Base-by-base conservation (phyloP, 2,797 vertebrate species). In the Chromobotia macracanthus region DNA sequence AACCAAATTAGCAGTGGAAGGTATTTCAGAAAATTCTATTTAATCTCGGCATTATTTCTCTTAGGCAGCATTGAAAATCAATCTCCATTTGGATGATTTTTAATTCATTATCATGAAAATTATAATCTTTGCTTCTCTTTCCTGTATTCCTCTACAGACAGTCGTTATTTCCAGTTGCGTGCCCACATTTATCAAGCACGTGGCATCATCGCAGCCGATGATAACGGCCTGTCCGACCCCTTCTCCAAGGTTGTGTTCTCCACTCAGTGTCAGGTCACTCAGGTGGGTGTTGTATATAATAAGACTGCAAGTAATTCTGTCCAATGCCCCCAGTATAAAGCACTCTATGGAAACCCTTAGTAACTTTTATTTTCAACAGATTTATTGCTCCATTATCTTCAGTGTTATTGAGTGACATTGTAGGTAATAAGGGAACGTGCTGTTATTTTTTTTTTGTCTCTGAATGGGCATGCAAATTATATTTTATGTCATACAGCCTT, bases 171-270 rank as follows among this genome's bases (percentile, higher is more conserved):
- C 92, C 97, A 99, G 91, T 93, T 98, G 16, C 90, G 95, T 73
- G 97, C 95, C 80, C 96, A 98, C 85, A 64, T 98, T 69, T 98
- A 99, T 85, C 96, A 99, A 90, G 96, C 95, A 3, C 93, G 95
- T 58, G 95, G 96, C 8, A 90, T 99, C 75, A 88, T 96, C 75
- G 94, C 96, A 41, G 96, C 95, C 0, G 95, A 96, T 81, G 94
- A 95, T 77, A 95, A 95, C 3, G 97, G 97, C 70, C 92, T 99
- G 72, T 98, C 95, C 0, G 94, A 98, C 88, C 95, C 96, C 3
- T 99, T 96, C 60, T 92, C 91, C 3, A 94, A 86, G 84, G 95
- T 98, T 28, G 83, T 99, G 74, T 97, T 99, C 88, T 95, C 95
- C 9, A 96, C 95, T 4, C 92, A 95, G 63, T 98, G 96, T 86